phyloP scores from a whole-genome alignment of 2,888 invertebrate species.

The Zygogramma bicolorata region DNA sequence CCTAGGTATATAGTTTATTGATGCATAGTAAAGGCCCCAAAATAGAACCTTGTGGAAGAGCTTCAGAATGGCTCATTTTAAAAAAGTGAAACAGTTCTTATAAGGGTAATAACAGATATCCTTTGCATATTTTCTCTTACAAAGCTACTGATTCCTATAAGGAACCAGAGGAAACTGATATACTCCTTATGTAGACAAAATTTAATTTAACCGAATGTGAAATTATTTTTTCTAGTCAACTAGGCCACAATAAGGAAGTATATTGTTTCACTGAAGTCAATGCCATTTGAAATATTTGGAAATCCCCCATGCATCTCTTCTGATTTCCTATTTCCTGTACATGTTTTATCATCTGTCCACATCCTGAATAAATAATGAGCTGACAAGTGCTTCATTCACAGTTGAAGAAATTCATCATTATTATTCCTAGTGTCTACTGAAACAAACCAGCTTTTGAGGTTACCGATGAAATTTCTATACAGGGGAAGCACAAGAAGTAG shows the following conservation, averaged over 20 bases:
- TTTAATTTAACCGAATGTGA: too few species aligned
- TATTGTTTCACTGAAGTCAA: background rate
- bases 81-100: too few species aligned
- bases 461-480: background rate
- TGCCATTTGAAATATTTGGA: slow-evolving; percentile 10
- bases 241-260: background rate
- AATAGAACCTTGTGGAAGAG: too few species aligned
- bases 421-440: background rate
- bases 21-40: too few species aligned
- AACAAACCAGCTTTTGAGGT: background rate
- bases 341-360: slow-evolving; percentile 24
- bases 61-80: too few species aligned
- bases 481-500: background rate
- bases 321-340: slow-evolving; percentile 29
- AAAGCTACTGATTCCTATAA: too few species aligned
- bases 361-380: slow-evolving; percentile 28
- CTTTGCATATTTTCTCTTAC: too few species aligned
- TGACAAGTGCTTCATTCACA: background rate
- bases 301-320: slow-evolving; percentile 23
- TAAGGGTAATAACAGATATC: too few species aligned
- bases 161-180: too few species aligned
- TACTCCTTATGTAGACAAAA: too few species aligned
- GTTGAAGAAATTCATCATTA: background rate
- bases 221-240: background rate
- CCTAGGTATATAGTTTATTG: too few species aligned